Evolutionary conservation across 2,888 invertebrate species (phyloP), one percentile per base, ranked within the genome.

Genomic region (Mystacides longicornis): DNA sequence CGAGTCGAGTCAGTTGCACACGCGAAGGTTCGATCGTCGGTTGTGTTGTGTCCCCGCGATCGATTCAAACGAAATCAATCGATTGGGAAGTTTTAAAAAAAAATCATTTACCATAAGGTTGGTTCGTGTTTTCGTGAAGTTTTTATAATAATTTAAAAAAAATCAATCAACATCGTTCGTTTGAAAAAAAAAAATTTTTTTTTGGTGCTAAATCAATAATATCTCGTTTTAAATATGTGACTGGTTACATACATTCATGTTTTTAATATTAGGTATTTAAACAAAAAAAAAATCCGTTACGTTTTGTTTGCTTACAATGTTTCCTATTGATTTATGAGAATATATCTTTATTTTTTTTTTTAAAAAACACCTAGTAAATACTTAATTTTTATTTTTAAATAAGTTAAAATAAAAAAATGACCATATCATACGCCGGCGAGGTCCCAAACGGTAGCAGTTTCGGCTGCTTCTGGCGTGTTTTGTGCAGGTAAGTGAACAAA

Each of bases 371-470:
- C n/a, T n/a, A n/a, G n/a, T n/a, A n/a, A n/a, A n/a, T n/a, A n/a
- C n/a, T n/a, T n/a, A n/a, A n/a, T n/a, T n/a, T n/a, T n/a, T n/a
- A n/a, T n/a, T n/a, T n/a, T n/a, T n/a, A n/a, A 21, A 20, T 46
- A 23, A 23, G 23, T 23, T 23, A n/a, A 7, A 43, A 19, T 16
- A 18, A 52, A 52, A 56, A 49, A 31, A 93, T 93, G 93, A 92
- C 92, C 68, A 85, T 93, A 69, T 89, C 91, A 57, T 93, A 92
- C 77, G 88, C 90, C 66, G 89, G 89, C 68, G 88, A 90, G 74
- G 92, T 92, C 67, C 91, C 92, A 64, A 92, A 92, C 73, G 91
- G 91, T 69, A 91, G 91, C 79, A 89, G 87, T 75, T 93, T 93
- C 70, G 92, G 92, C 69, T 91, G 91, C 75, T 93, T 93, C 78